These are phyloP conservation scores for Brachionus paranguensis DNA, from an alignment of 1,140 invertebrate genomes.

Conservation along the genomic window DNA sequence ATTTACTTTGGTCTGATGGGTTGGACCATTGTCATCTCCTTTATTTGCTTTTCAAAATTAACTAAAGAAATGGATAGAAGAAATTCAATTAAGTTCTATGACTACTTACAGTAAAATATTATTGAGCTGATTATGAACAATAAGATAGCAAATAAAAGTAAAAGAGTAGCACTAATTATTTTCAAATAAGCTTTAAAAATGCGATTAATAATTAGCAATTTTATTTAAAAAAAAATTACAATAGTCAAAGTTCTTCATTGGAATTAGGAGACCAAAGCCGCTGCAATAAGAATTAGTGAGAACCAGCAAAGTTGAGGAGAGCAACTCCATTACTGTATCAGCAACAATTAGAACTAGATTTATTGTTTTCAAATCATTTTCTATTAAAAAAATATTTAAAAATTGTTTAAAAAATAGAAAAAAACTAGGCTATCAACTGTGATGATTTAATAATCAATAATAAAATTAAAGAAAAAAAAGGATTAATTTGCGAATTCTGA, in stretches of 20 bases:
- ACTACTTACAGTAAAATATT: background rate
- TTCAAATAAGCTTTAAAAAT: slow-evolving; percentile 1
- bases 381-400: background rate
- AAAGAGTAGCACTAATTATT: background rate
- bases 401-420: background rate
- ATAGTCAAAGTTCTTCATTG: background rate
- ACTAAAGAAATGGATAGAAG: background rate
- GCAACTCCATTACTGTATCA: background rate
- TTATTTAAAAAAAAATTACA: background rate
- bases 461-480: too few species aligned
- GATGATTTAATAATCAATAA: too few species aligned
- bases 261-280: background rate
- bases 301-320: background rate
- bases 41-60: background rate
- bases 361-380: background rate
- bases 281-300: background rate
- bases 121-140: slow-evolving; percentile 6
- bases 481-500: too few species aligned
- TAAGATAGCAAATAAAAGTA: background rate
- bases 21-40: background rate
- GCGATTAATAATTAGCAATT: background rate
- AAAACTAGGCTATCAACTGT: too few species aligned
- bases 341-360: background rate
- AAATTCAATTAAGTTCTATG: background rate
- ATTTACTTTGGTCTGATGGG: background rate